Evolutionary conservation across 2,113 vertebrate genomes (phyloP).

Genomic region (Girardinichthys multiradiatus): DNA sequence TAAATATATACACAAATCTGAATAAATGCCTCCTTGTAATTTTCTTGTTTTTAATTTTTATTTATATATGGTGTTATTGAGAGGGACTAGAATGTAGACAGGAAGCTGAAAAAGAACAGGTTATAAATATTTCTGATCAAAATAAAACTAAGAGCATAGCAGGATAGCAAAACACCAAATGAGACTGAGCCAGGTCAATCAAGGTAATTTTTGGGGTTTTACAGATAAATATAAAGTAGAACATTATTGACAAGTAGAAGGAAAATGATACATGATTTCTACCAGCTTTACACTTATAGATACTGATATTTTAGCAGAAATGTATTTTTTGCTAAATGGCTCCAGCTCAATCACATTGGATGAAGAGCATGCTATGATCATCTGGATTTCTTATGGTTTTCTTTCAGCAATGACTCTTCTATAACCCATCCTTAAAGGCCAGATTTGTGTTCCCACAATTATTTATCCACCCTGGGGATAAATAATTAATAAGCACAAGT

Average conservation of each 20-base stretch:
- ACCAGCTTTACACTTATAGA: neutral
- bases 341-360: neutral
- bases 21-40: neutral
- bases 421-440: too few species aligned
- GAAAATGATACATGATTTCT: neutral
- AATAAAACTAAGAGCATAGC: too few species aligned
- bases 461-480: too few species aligned
- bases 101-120: neutral
- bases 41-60: neutral
- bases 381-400: too few species aligned
- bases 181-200: neutral
- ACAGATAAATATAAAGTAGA: neutral
- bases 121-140: neutral
- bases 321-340: neutral
- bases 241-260: neutral
- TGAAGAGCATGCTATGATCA: neutral
- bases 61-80: neutral
- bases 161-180: neutral
- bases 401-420: too few species aligned
- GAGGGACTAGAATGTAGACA: neutral
- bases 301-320: neutral
- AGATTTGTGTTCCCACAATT: too few species aligned
- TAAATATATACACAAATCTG: neutral
- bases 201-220: neutral
- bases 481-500: too few species aligned